Conservation (phyloP, 2,888 invertebrate genomes). For the Spilosoma lubricipeda region DNA sequence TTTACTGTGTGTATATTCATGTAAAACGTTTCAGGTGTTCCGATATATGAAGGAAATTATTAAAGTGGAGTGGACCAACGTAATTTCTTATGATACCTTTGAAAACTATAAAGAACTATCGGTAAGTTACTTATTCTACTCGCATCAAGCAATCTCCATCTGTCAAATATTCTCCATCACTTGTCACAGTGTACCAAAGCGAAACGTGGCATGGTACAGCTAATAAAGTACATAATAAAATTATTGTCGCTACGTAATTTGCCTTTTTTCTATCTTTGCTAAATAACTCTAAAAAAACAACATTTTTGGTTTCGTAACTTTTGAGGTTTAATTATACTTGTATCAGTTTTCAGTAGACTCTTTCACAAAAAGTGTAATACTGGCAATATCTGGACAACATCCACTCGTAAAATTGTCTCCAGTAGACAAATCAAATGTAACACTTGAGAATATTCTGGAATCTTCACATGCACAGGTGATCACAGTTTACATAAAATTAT, state of each 20-base stretch:
- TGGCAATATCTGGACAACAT: slow-evolving; percentile 63
- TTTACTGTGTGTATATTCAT: slow-evolving; percentile 2
- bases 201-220: no score
- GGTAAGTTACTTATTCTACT: slow-evolving; percentile 57
- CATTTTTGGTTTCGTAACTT: not conserved
- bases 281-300: not conserved
- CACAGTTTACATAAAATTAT: no score
- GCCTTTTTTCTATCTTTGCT: not conserved
- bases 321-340: not conserved
- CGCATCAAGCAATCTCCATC: not conserved
- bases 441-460: slow-evolving; percentile 57
- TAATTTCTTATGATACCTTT: slow-evolving; percentile 54
- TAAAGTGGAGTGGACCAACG: slow-evolving; percentile 66
- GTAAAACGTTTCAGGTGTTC: slow-evolving; percentile 64
- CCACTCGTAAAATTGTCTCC: slow-evolving; percentile 56
- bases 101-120: slow-evolving; percentile 52
- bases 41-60: slow-evolving; percentile 64
- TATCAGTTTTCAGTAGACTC: slow-evolving; percentile 66
- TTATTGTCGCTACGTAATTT: not conserved
- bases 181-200: no score
- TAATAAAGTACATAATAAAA: not conserved
- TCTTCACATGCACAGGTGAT: slow-evolving; percentile 62
- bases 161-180: no score
- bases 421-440: slow-evolving; percentile 36
- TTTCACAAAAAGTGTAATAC: slow-evolving; percentile 64